phyloP scores from a whole-genome alignment of 2,888 invertebrate genomes.

The Melinaea menophilus region DNA sequence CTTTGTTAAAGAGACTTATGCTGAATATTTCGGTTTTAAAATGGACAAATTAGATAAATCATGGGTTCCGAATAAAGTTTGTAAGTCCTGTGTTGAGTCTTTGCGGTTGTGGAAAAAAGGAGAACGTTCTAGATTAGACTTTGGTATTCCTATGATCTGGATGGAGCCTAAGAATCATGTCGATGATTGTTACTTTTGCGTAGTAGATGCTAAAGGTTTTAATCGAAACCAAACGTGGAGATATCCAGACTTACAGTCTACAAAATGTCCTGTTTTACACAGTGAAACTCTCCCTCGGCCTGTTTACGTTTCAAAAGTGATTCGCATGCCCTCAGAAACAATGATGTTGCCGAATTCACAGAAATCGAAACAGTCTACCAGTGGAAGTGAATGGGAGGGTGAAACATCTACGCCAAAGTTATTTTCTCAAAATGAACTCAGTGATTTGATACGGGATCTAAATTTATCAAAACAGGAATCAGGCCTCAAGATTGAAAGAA shows the following conservation, averaged over 20 bases:
- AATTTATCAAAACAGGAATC: constrained; percentile 9
- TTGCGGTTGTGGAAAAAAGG: constrained; percentile 12
- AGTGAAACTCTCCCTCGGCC: no score
- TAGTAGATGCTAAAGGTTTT: constrained; percentile 9
- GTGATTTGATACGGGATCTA: constrained; percentile 10
- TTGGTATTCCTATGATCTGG: constrained; percentile 21
- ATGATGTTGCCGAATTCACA: no score
- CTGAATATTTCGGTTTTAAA: constrained; percentile 12
- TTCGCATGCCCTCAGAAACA: no score
- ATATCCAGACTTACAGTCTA: constrained; percentile 12
- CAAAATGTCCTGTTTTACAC: constrained; percentile 12
- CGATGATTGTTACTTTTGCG: constrained; percentile 10
- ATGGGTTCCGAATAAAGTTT: constrained; percentile 14
- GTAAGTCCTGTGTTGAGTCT: constrained; percentile 14
- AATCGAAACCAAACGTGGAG: constrained; percentile 10
- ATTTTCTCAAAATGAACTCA: constrained; percentile 13
- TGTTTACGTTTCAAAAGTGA: no score
- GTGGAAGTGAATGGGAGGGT: constrained; percentile 9
- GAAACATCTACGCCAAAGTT: constrained; percentile 7
- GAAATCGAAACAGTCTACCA: no score
- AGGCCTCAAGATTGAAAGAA: constrained; percentile 9
- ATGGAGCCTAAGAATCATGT: constrained; percentile 13
- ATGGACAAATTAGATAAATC: constrained; percentile 14
- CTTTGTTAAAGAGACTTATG: constrained; percentile 15
- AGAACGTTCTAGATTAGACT: constrained; percentile 12